Conservation (phyloP, 2,797 vertebrate genomes). For the Eupleurogrammus muticus region DNA sequence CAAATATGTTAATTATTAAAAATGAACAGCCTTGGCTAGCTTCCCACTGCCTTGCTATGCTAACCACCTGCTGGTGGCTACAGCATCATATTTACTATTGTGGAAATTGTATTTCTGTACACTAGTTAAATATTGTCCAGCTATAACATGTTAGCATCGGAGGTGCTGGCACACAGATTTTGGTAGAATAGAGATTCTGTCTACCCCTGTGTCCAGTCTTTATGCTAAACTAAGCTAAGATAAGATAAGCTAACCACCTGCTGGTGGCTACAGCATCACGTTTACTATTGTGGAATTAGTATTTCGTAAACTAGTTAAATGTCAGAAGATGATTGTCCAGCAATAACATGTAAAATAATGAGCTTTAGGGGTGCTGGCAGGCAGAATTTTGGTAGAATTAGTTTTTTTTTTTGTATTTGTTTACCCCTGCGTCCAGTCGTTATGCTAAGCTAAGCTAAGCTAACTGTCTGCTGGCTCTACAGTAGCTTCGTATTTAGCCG, state of each 20-base stretch:
- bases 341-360: background rate
- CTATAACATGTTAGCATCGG: no score
- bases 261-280: no score
- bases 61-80: background rate
- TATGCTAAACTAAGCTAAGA: no score
- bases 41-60: slow-evolving; percentile 2
- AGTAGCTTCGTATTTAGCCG: background rate
- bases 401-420: no score
- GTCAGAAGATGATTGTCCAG: background rate
- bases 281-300: no score
- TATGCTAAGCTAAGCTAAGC: background rate
- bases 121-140: no score
- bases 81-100: background rate
- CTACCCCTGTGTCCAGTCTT: no score
- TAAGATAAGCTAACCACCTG: no score
- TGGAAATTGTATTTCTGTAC: no score
- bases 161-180: no score
- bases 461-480: background rate
- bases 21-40: background rate
- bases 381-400: background rate
- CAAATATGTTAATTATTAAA: background rate
- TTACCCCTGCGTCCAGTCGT: background rate
- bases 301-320: no score
- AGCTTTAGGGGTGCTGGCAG: background rate
- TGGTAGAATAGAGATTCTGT: no score